Percentiles rank a stretch among this genome's conserved stretches.
phyloP scores from a whole-genome alignment of 2,888 invertebrate species.

The Sceliomorpha sp. region DNA sequence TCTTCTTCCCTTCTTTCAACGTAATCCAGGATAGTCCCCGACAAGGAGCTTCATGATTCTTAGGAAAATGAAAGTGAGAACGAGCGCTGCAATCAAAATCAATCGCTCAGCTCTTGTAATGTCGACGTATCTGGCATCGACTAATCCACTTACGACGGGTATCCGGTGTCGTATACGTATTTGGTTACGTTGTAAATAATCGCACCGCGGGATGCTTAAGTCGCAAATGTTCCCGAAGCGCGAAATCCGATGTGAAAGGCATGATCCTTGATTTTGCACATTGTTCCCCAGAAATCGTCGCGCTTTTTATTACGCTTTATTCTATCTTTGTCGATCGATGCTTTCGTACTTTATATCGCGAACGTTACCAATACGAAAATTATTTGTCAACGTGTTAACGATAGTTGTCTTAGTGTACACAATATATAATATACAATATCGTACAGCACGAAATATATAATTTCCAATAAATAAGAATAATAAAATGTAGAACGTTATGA shows the following conservation, averaged over 20 bases:
- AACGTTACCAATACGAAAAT: no score
- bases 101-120: constrained; percentile 32
- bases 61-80: constrained; percentile 16
- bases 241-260: constrained; percentile 64
- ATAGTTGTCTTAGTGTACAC: no score
- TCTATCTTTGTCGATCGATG: background rate
- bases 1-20: no score
- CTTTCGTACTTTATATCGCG: background rate
- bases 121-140: constrained; percentile 62
- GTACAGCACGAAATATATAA: no score
- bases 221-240: constrained; percentile 70
- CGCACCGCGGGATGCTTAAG: constrained; percentile 67
- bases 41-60: constrained; percentile 31
- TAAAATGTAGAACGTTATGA: no score
- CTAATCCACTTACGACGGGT: constrained; percentile 74
- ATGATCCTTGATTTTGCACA: constrained; percentile 48
- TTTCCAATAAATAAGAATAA: no score
- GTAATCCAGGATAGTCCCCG: background rate
- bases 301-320: background rate
- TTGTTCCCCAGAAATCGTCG: background rate
- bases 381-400: no score
- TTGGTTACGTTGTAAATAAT: constrained; percentile 71
- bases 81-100: constrained; percentile 23
- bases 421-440: no score
- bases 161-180: constrained; percentile 74